Evolutionary conservation across 2,113 vertebrate species (phyloP), one percentile per base, ranked within the genome.

Genomic region (Albula glossodonta): DNA sequence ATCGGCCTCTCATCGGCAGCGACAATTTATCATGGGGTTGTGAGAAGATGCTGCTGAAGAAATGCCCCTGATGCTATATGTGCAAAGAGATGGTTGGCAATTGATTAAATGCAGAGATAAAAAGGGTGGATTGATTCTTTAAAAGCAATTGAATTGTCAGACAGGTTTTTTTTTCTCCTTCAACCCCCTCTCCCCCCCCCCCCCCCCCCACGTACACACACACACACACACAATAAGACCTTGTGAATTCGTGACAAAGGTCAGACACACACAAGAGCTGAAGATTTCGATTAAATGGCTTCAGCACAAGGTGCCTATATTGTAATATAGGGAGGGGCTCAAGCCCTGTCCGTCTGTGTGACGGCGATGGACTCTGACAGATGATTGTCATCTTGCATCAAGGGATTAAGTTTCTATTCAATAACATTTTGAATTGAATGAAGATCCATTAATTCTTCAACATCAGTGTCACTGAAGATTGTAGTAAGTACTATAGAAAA

Each of bases 101-200:
- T 74, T 74, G 70, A 74, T 74, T 74, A 74, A 74, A 74, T 11
- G 70, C 70, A 74, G 22, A 74, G 70, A 74, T 74, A 74, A 74
- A 74, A 74, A 25, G 70, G 70, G 10, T 2, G 8, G 25, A 74
- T 74, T 74, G 70, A 74, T 74, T 74, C 70, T 74, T 74, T 74
- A 25, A 74, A 74, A 74, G 70, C 70, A 74, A 74, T 74, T 74
- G 70, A 74, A 74, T 74, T 74, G 70, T 74, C 60, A 19, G 56
- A 11, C 56, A 22, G 60, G 8, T 13, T 60, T 60, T 70, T 70
- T 17, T 70, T 74, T 74, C 31, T 70, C 25, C 31, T 74, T 74
- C 31, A 74, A 74, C 19, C 8, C 60, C 17, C 60, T 19, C 15
- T 19, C 19, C 17, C 4, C 60, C 60, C 17, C 0, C 0, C 60